phyloP scores from a whole-genome alignment of 2,888 invertebrate species.

The Cheilosia vernalis region DNA sequence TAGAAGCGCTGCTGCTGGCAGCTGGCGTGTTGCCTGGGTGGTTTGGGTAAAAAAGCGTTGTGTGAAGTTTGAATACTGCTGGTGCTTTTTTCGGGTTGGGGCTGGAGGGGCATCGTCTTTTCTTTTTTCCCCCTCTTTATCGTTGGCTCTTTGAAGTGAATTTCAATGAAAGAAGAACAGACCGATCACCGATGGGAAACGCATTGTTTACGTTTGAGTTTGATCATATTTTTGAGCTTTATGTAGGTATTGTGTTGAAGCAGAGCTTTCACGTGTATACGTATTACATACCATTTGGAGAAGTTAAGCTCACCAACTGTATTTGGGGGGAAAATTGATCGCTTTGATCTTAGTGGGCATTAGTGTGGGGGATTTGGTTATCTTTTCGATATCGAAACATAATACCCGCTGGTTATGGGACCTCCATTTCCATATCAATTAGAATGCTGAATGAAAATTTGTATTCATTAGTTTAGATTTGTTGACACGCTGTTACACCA shows the following conservation, averaged over 20 bases:
- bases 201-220: constrained; percentile 7
- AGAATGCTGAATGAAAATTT: constrained; percentile 6
- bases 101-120: background rate
- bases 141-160: constrained; percentile 13
- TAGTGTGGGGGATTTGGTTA: background rate
- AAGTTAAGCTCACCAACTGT: background rate
- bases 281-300: background rate
- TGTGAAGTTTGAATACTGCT: background rate
- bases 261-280: constrained; percentile 11
- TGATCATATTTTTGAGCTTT: constrained; percentile 30
- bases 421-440: constrained; percentile 38
- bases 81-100: constrained; percentile 2
- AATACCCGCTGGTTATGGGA: constrained; percentile 18
- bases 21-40: background rate
- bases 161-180: constrained; percentile 16
- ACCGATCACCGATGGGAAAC: constrained; percentile 33
- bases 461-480: constrained; percentile 14
- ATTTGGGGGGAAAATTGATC: background rate
- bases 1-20: constrained; percentile 24
- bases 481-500: constrained; percentile 23
- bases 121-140: constrained; percentile 3
- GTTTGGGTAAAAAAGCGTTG: constrained; percentile 6
- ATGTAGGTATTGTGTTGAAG: background rate
- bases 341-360: background rate
- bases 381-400: constrained; percentile 12